A percentile compares a stretch with the other conserved stretches of the same genome.
These are phyloP conservation scores for Alectoris magna DNA, from an alignment of 2,797 vertebrate genomes.

Conservation along the genomic window DNA sequence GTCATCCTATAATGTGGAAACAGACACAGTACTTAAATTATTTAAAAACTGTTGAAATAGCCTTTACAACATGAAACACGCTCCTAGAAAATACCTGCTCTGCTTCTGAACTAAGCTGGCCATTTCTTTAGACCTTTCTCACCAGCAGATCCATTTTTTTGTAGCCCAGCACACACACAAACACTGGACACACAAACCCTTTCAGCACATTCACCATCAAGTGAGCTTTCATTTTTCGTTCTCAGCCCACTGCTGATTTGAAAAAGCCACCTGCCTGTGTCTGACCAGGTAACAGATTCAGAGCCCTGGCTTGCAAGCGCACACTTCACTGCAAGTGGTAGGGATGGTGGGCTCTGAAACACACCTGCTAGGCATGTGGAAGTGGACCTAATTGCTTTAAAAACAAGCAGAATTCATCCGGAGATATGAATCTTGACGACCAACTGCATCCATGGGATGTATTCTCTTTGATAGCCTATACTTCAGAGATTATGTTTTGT, in stretches of 20 bases:
- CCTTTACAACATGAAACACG: slow-evolving; percentile 53
- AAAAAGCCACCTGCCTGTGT: background rate
- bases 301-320: background rate
- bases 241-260: background rate
- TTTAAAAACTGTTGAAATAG: slow-evolving; percentile 67
- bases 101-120: slow-evolving; percentile 10
- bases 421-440: background rate
- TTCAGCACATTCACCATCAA: background rate
- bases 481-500: background rate
- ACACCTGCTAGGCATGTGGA: background rate
- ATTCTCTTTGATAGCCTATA: rapidly evolving
- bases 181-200: background rate
- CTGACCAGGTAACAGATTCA: background rate
- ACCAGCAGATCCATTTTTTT: background rate
- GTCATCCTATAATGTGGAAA: slow-evolving; percentile 74
- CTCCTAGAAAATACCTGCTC: slow-evolving; percentile 44
- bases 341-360: background rate
- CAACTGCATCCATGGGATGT: background rate
- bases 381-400: background rate
- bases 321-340: background rate
- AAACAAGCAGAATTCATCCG: background rate
- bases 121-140: background rate
- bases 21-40: slow-evolving; percentile 78
- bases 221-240: background rate
- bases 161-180: background rate